Conservation (phyloP, 2,797 vertebrate species). For the Rhodeus uyekii region DNA sequence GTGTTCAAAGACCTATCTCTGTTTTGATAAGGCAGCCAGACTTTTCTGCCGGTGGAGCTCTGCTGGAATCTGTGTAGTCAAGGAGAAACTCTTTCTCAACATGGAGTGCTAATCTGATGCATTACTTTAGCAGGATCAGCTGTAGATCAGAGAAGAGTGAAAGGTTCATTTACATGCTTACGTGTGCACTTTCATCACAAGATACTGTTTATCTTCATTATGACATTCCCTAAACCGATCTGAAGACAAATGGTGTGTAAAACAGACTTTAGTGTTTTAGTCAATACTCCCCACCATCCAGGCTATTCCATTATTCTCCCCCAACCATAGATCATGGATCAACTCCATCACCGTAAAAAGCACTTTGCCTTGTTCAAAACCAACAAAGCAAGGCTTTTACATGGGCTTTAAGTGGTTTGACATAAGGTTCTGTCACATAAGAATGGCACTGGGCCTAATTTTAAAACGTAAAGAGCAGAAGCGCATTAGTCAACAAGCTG, state of each 20-base stretch:
- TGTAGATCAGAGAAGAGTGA: conserved; percentile 5
- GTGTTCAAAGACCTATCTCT: conserved; percentile 19
- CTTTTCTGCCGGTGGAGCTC: conserved; percentile 14
- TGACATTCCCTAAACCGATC: background rate
- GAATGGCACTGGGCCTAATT: background rate
- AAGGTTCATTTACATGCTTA: conserved; percentile 21
- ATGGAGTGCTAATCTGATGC: conserved; percentile 14
- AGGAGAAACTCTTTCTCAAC: conserved; percentile 20
- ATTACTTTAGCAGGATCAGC: conserved; percentile 1
- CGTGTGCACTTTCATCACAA: conserved; percentile 5
- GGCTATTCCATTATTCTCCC: conserved; percentile 20
- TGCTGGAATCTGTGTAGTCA: conserved; percentile 22
- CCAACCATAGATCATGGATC: conserved; percentile 1
- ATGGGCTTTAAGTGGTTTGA: background rate
- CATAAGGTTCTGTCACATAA: conserved; percentile 18
- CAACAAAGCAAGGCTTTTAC: conserved; percentile 9
- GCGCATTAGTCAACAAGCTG: conserved; percentile 18
- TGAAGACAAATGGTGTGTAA: conserved; percentile 7
- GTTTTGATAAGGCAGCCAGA: conserved; percentile 30
- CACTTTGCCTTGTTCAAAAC: conserved; percentile 22
- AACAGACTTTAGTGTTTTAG: background rate
- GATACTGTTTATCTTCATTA: conserved; percentile 32
- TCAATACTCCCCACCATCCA: conserved; percentile 1
- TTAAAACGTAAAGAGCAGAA: conserved; percentile 6
- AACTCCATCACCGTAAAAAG: conserved; percentile 13